Evolutionary conservation across 2,113 vertebrate species (phyloP).

Genomic region (Sinocyclocheilus anophthalmus): DNA sequence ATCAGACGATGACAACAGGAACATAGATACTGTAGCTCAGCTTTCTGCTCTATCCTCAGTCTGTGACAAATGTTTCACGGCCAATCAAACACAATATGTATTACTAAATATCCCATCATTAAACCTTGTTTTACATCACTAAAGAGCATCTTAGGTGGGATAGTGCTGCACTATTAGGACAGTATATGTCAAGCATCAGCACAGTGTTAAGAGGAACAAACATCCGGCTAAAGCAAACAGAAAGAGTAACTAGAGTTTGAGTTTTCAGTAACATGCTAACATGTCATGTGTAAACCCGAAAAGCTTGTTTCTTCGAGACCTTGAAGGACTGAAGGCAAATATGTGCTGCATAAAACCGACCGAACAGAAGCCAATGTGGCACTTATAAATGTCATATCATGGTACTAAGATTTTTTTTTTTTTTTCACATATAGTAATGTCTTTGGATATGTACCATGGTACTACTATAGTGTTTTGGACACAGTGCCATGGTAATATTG

Average conservation of each 20-base stretch:
- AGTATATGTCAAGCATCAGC: not conserved
- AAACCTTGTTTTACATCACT: not conserved
- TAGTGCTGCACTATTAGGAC: not conserved
- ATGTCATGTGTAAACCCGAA: not conserved
- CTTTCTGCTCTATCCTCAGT: not conserved
- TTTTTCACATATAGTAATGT: not conserved
- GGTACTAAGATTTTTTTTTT: not conserved
- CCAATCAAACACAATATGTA: conserved; percentile 7
- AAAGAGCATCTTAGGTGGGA: not conserved
- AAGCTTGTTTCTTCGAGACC: not conserved
- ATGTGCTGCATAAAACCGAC: not conserved
- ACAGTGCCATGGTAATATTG: not conserved
- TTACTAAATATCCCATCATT: not conserved
- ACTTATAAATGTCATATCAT: not conserved
- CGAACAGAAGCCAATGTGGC: not conserved
- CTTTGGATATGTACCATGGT: not conserved
- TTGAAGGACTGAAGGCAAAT: not conserved
- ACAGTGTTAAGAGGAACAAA: not conserved
- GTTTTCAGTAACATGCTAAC: not conserved
- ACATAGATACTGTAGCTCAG: not conserved
- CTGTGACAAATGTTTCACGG: conserved; percentile 8
- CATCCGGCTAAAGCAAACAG: conserved; percentile 11
- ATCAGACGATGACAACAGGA: not conserved
- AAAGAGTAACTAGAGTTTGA: not conserved
- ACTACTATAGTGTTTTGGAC: not conserved